Evolutionary conservation across 2,888 invertebrate species (phyloP).

Genomic region (Tethea ocularis): DNA sequence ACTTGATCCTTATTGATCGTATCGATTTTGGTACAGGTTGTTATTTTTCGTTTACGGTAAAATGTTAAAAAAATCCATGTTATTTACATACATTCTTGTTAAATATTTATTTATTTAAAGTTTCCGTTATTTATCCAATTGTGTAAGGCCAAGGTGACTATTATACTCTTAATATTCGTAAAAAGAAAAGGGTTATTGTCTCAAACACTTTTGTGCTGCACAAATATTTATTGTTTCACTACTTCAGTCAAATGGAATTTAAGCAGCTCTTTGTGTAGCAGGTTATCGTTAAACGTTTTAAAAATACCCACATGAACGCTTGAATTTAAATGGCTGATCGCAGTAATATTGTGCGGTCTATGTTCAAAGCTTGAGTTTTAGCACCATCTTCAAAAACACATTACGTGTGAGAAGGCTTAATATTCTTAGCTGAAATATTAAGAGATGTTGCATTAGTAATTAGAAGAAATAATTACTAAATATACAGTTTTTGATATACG

Average conservation of each 20-base stretch:
- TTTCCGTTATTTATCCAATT: neutral
- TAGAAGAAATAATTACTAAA: neutral
- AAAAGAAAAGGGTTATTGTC: neutral
- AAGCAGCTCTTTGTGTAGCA: constrained; percentile 3
- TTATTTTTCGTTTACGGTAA: too few species aligned
- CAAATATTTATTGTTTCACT: neutral
- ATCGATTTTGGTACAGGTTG: too few species aligned
- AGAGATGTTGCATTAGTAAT: neutral
- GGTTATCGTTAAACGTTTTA: constrained; percentile 41
- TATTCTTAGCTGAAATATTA: neutral
- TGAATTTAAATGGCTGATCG: constrained; percentile 14
- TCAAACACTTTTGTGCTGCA: neutral
- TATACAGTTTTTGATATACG: neutral
- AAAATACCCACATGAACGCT: constrained; percentile 76
- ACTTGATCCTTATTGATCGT: too few species aligned
- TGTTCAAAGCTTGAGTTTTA: neutral
- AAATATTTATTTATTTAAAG: neutral
- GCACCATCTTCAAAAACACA: neutral
- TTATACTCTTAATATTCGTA: constrained; percentile 1
- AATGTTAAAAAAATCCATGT: too few species aligned
- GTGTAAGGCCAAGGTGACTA: neutral
- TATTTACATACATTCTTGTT: too few species aligned
- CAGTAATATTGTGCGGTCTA: neutral
- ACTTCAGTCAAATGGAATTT: neutral
- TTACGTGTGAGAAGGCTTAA: neutral